phyloP scores from a whole-genome alignment of 2,888 invertebrate species.

The Hanleya hanleyi region DNA sequence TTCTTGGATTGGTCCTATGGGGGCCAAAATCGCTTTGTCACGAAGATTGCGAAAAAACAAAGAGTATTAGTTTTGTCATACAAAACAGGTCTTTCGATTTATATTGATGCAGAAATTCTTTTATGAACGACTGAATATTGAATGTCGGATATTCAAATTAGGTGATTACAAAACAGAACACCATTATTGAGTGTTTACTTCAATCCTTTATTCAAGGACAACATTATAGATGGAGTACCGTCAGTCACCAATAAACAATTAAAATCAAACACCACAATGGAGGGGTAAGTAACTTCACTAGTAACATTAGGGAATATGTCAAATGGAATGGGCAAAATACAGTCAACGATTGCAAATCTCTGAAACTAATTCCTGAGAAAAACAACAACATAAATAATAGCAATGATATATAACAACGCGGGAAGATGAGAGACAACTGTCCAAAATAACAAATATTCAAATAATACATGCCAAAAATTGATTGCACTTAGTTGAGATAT shows the following conservation, averaged over 20 bases:
- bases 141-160: too few species aligned
- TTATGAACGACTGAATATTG: too few species aligned
- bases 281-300: neutral
- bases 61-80: too few species aligned
- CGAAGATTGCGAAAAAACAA: too few species aligned
- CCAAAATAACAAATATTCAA: too few species aligned
- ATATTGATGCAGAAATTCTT: too few species aligned
- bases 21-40: too few species aligned
- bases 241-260: slow-evolving; percentile 8
- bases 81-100: too few species aligned
- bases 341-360: neutral
- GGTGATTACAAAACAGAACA: too few species aligned
- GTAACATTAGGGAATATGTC: neutral
- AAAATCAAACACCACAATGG: neutral
- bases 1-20: too few species aligned
- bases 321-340: slow-evolving; percentile 10
- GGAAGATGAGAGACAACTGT: neutral
- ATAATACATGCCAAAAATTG: too few species aligned
- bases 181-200: neutral
- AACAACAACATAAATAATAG: neutral
- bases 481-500: too few species aligned
- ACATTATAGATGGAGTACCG: neutral
- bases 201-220: slow-evolving; percentile 9
- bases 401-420: neutral
- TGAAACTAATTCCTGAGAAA: neutral